A percentile compares a stretch with the other conserved stretches of the same genome.
phyloP scores from a whole-genome alignment of 2,797 vertebrate genomes.

The Pseudocheirus occidentalis region DNA sequence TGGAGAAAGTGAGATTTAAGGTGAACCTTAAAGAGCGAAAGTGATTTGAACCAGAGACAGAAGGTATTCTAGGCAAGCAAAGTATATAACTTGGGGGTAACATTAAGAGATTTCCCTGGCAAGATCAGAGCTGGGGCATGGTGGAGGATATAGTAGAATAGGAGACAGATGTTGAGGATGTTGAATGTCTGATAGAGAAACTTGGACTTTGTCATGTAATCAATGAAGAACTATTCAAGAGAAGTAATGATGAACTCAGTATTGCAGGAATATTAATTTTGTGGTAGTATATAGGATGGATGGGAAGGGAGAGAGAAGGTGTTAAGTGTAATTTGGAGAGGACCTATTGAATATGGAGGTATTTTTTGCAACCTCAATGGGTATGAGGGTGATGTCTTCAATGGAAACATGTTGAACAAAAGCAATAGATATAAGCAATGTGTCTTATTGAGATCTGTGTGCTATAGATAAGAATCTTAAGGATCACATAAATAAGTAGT shows the following conservation, averaged over 20 bases:
- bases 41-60: no score
- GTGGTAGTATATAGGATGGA: neutral
- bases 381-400: neutral
- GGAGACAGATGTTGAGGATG: neutral
- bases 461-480: neutral
- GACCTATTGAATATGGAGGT: neutral
- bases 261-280: neutral
- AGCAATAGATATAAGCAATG: neutral
- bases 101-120: neutral
- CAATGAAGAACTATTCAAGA: neutral
- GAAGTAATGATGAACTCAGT: neutral
- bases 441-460: neutral
- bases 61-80: neutral
- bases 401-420: neutral
- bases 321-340: neutral
- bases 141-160: neutral
- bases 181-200: neutral
- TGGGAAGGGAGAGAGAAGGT: neutral
- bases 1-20: neutral
- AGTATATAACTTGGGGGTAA: neutral
- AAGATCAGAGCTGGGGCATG: neutral
- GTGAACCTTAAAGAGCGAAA: neutral
- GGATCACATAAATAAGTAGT: neutral
- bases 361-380: neutral
- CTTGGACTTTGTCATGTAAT: neutral